phyloP scores from a whole-genome alignment of 1,140 invertebrate genomes.

The Stegodyphus mimosarum region DNA sequence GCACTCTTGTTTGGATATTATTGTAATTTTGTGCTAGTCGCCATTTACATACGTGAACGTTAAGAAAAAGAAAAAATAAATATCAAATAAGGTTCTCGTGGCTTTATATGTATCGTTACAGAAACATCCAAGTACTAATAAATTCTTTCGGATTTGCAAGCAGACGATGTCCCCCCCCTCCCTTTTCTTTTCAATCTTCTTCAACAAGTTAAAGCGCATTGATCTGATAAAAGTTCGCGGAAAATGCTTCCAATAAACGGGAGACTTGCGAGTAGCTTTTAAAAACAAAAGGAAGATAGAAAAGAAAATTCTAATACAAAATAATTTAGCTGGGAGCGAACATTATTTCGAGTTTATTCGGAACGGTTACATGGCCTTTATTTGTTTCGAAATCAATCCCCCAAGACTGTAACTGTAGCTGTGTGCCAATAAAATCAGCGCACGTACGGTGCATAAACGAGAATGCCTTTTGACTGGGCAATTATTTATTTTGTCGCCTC shows the following conservation, averaged over 20 bases:
- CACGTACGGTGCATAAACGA: constrained; percentile 11
- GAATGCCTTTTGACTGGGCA: constrained; percentile 30
- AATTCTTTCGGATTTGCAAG: neutral
- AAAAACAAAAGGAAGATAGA: constrained; percentile 5
- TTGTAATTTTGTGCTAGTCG: too few relatives aligned
- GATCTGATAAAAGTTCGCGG: constrained; percentile 32
- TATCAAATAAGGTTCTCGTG: neutral
- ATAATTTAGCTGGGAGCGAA: constrained; percentile 53
- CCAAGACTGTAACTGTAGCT: constrained; percentile 16
- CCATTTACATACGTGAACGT: too few relatives aligned
- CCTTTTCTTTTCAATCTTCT: constrained; percentile 18
- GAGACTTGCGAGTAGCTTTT: neutral
- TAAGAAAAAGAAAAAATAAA: too few relatives aligned
- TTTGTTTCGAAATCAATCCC: constrained; percentile 55
- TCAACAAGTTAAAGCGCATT: constrained; percentile 44
- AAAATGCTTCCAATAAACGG: too few relatives aligned
- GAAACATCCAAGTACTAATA: constrained; percentile 4
- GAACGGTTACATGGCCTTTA: constrained; percentile 49
- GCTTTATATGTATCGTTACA: neutral
- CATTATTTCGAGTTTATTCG: constrained; percentile 53
- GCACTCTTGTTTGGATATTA: too few relatives aligned
- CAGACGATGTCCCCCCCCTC: neutral
- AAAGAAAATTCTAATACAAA: constrained; percentile 38
- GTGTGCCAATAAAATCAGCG: constrained; percentile 51
- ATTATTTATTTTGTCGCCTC: constrained; percentile 52